Evolutionary conservation across 2,797 vertebrate species (phyloP).

Genomic region (Miichthys miiuy): DNA sequence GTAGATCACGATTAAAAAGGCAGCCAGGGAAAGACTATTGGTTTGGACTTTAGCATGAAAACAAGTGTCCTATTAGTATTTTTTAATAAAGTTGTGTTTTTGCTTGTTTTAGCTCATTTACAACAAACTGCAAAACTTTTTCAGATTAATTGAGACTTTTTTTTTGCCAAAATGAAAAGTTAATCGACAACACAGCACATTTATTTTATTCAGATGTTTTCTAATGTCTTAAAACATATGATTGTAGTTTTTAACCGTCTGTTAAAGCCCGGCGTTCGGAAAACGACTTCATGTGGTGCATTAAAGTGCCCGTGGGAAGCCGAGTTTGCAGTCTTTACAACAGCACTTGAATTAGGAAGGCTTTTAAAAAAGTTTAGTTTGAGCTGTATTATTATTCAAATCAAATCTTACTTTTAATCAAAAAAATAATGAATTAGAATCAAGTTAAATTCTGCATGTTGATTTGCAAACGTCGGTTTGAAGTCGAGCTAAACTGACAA

Average conservation of each 20-base stretch:
- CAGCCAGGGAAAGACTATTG: not conserved
- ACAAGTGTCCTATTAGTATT: not conserved
- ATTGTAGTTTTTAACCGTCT: no score
- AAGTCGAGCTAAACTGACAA: not conserved
- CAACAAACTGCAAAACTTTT: not conserved
- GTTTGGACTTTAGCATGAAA: not conserved
- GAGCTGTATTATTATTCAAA: not conserved
- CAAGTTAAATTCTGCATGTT: not conserved
- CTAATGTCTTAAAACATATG: no score
- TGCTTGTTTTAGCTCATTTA: slow-evolving; percentile 39
- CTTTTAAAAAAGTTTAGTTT: not conserved
- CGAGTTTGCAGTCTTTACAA: not conserved
- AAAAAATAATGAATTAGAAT: not conserved
- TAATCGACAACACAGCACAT: no score
- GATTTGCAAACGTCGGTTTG: not conserved
- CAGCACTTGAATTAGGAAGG: no score
- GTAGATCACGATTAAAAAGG: not conserved
- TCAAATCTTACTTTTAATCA: not conserved
- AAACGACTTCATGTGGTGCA: not conserved
- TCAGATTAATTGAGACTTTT: not conserved
- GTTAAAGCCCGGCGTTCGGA: no score
- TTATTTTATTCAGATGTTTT: no score
- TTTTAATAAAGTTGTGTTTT: not conserved
- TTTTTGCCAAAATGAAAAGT: not conserved
- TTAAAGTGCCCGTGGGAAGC: not conserved